Percentiles rank a stretch among this genome's conserved stretches.
These are phyloP conservation scores for Epinephelus lanceolatus DNA, from an alignment of 2,113 vertebrate species.

Conservation along the genomic window DNA sequence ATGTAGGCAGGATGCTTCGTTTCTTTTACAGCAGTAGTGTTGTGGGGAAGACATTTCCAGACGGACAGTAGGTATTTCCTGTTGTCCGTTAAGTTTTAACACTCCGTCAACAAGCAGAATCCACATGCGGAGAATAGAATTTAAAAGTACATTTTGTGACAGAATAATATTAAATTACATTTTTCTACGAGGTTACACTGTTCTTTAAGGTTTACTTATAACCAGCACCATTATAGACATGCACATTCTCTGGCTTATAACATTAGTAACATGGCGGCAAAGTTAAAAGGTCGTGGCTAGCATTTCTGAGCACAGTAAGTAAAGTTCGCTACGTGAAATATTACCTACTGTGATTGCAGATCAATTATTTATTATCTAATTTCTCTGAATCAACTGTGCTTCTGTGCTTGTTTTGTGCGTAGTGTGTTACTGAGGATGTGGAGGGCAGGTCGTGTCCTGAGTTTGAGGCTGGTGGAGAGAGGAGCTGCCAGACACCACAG, in stretches of 20 bases:
- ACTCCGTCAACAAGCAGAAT: constrained; percentile 22
- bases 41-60: constrained; percentile 68
- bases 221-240: background rate
- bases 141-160: background rate
- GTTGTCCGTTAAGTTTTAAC: constrained; percentile 34
- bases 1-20: background rate
- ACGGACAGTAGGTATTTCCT: constrained; percentile 66
- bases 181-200: fast-evolving
- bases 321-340: background rate
- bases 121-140: background rate
- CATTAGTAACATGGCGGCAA: background rate
- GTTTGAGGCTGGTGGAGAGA: constrained; percentile 36
- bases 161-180: background rate
- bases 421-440: constrained; percentile 72
- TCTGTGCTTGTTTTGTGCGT: background rate
- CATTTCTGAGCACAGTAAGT: constrained; percentile 36
- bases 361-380: background rate
- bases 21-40: background rate
- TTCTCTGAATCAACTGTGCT: background rate
- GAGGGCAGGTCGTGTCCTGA: constrained; percentile 47
- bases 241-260: background rate
- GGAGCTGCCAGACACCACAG: constrained; percentile 51
- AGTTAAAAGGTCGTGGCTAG: constrained; percentile 53
- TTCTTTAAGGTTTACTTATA: no score
- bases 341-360: background rate